Base-by-base conservation (phyloP, 2,113 vertebrate species). In the Jacana jacana region DNA sequence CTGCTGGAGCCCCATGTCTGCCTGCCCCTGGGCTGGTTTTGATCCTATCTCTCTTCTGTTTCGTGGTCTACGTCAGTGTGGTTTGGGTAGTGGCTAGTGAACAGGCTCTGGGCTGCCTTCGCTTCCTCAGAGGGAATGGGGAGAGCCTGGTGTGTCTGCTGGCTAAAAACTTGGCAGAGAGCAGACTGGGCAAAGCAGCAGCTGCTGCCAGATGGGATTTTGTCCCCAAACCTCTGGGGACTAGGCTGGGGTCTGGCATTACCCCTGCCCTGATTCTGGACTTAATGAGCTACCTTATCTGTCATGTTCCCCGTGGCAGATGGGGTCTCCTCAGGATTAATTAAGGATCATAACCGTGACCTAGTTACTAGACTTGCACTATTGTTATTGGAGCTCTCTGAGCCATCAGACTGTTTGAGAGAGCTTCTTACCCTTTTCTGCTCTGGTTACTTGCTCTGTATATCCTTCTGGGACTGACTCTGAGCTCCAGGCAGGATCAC, bases 331-430 rank as follows among this genome's bases (percentile, higher is more conserved):
- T 92, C 65, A 87, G 89, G 86, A 95, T 97, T 95, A 95, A 95
- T 93, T 95, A 96, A 95, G 52, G 84, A 86, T 95, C 94, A 95
- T 95, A 96, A 91, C 57, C 69, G 61, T 95, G 96, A 95, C 96
- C 96, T 89, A 92, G 69, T 97, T 97, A 95, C 83, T 84, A 92
- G 91, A 46, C 64, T 79, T 81, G 61, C 61, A 48, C 69, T 95
- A 51, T 81, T 92, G 93, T 93, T 91, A 55, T 35, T 64, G 77
- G 57, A 95, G 81, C 57, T 81, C 61, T 60, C 35, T 71, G 61
- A 92, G 76, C 86, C 28, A 54, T 55, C 65, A 60, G 64, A 40
- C 77, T 91, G 77, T 79, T 88, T 69, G 82, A 92, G 76, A 72
- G 83, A 71, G 81, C 65, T 69, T 60, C 69, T 95, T 76, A 68